Evolutionary conservation across 2,888 invertebrate species (phyloP), one percentile per base, ranked within the genome.

Genomic region (Heliconius ethilla): DNA sequence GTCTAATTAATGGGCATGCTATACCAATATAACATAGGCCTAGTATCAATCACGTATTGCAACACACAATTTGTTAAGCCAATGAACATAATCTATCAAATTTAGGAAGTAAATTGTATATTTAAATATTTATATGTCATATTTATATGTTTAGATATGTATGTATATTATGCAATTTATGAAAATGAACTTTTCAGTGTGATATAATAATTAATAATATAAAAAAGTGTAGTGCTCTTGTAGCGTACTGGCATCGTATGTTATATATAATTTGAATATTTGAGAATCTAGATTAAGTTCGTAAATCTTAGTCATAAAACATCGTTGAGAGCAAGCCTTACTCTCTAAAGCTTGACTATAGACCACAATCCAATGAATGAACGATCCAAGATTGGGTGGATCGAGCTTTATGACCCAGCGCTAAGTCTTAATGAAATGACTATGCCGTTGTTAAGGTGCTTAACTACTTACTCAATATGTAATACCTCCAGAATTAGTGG

Each of bases 71-170:
- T 79, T 80, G 79, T 79, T 79, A 79, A 65, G 55, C 15, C 70
- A 75, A 74, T 40, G 74, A 37, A 77, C 74, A 76, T 70, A 74
- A 80, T 80, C 75, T 78, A 80, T 80, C 79, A 79, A 79, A 73
- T 51, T 75, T 69, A 78, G 76, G 73, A 40, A 74, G 75, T 74
- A 75, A 69, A 79, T 67, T 70, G 77, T 29, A 29, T 25, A 73
- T 72, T 66, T 18, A 40, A 74, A 63, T 74, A 74, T 63, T 74
- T 37, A 40, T 62, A 27, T 62, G 37, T 59, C 11, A 63, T 18
- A 72, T 72, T 72, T 33, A 33, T 51, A 33, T 11, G 29, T 55
- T 40, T 33, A n/a, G 22, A 37, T 67, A 70, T 25, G 18, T 11
- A 22, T 29, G 2, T 22, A 51, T 70, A 29, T 70, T 29, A 51